phyloP scores from a whole-genome alignment of 2,113 vertebrate species.

The Turdus rufiventris region DNA sequence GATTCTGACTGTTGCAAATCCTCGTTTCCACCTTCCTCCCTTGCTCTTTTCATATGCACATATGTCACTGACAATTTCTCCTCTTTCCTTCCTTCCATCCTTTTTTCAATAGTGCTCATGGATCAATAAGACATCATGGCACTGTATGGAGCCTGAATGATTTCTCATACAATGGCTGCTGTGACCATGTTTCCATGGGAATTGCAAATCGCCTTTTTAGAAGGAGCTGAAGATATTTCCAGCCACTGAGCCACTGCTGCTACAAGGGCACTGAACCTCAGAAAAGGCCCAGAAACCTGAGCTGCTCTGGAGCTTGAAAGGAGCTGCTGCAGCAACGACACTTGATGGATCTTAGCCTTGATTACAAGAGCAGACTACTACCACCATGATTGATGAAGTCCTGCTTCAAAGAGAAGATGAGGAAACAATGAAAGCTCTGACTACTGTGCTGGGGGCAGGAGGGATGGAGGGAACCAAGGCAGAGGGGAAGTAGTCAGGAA shows the following conservation, averaged over 20 bases:
- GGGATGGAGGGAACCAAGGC: background rate
- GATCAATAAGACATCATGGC: conserved; percentile 46
- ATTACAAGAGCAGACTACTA: conserved; percentile 19
- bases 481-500: conserved; percentile 24
- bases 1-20: background rate
- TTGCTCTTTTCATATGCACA: conserved; percentile 44
- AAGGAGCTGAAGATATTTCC: background rate
- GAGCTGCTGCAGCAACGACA: background rate
- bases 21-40: background rate
- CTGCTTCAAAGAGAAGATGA: conserved; percentile 11
- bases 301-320: conserved; percentile 22
- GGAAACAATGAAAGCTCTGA: conserved; percentile 1
- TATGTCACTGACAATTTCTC: conserved; percentile 15
- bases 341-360: conserved; percentile 44
- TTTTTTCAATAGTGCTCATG: background rate
- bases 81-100: background rate
- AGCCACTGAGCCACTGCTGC: background rate
- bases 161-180: conserved; percentile 49
- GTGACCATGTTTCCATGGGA: conserved; percentile 38
- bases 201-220: conserved; percentile 12
- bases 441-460: background rate
- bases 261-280: background rate
- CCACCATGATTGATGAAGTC: conserved; percentile 39
- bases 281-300: conserved; percentile 6
- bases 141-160: conserved; percentile 5